phyloP scores from a whole-genome alignment of 2,113 vertebrate species.

The Phylloscopus trochiloides region DNA sequence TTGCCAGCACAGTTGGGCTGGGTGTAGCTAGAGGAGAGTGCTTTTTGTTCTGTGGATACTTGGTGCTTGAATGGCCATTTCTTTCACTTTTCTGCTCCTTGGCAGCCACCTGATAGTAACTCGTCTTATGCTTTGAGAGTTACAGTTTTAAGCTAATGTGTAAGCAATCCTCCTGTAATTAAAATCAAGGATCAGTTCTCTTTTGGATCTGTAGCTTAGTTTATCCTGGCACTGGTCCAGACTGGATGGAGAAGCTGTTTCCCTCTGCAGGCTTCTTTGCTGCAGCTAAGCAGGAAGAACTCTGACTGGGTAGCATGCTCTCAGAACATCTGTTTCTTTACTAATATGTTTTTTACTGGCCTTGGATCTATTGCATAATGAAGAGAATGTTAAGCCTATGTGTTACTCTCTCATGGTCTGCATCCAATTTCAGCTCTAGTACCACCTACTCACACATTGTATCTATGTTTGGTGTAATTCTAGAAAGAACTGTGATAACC shows the following conservation, averaged over 20 bases:
- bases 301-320: background rate
- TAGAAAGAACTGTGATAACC: background rate
- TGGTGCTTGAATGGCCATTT: background rate
- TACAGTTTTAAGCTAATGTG: background rate
- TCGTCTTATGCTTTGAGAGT: background rate
- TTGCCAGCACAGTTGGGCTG: background rate
- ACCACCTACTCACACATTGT: background rate
- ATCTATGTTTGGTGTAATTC: background rate
- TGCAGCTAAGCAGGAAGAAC: conserved; percentile 32
- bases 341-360: background rate
- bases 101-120: background rate
- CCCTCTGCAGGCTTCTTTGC: conserved; percentile 24
- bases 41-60: background rate
- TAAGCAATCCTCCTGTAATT: background rate
- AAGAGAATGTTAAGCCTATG: background rate
- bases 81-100: background rate
- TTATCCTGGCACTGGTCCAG: conserved; percentile 17
- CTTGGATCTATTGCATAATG: background rate
- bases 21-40: background rate
- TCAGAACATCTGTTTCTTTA: conserved; percentile 58
- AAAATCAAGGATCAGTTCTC: conserved; percentile 16
- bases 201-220: conserved; percentile 1
- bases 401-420: background rate
- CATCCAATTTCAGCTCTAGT: background rate
- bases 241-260: conserved; percentile 20